These are phyloP conservation scores for Geophilus truncorum DNA, from an alignment of 2,888 invertebrate species.

Conservation along the genomic window DNA sequence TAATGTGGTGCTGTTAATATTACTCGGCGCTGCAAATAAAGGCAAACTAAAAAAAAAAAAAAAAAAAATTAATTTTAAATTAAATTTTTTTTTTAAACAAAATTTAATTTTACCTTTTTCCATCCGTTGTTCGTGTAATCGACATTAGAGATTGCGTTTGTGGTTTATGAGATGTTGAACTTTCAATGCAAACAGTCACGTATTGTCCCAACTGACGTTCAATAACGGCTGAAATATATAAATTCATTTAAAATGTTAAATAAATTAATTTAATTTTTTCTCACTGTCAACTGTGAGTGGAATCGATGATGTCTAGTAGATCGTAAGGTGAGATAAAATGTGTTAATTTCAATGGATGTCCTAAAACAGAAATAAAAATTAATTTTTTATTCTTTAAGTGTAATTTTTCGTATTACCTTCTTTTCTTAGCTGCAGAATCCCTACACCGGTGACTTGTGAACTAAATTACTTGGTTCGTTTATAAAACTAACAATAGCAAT, in stretches of 20 bases:
- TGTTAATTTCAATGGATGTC: slow-evolving; percentile 87
- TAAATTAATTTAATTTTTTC: too few relatives aligned
- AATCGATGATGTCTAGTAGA: slow-evolving; percentile 69
- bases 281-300: slow-evolving; percentile 66
- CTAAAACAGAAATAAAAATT: too few relatives aligned
- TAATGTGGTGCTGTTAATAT: slow-evolving; percentile 79
- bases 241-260: too few relatives aligned
- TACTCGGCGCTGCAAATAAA: slow-evolving; percentile 70
- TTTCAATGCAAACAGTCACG: slow-evolving; percentile 84
- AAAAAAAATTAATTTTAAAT: neutral
- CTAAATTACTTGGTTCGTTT: slow-evolving; percentile 64
- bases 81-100: neutral
- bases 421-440: slow-evolving; percentile 71
- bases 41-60: slow-evolving; percentile 59
- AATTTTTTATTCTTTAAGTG: too few relatives aligned
- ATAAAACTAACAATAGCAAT: slow-evolving; percentile 54
- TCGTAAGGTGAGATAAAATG: slow-evolving; percentile 94
- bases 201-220: slow-evolving; percentile 71
- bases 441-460: slow-evolving; percentile 86
- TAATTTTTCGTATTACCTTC: slow-evolving; percentile 65
- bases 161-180: slow-evolving; percentile 76
- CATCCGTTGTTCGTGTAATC: slow-evolving; percentile 58
- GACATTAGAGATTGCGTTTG: slow-evolving; percentile 56
- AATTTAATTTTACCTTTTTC: slow-evolving; percentile 64
- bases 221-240: slow-evolving; percentile 55